Evolutionary conservation across 2,888 invertebrate species (phyloP).

Genomic region (Melanophora roralis): DNA sequence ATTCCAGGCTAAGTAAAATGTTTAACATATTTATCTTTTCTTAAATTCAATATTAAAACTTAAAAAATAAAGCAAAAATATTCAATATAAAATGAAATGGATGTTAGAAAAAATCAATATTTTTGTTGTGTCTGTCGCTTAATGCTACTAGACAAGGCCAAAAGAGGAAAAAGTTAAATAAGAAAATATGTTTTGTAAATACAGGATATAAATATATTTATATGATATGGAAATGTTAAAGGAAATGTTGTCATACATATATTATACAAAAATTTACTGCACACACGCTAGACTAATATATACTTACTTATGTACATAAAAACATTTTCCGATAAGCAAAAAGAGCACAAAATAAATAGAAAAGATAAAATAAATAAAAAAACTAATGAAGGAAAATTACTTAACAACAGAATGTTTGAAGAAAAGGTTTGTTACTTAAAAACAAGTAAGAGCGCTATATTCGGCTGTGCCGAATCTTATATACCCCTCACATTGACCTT

Average conservation of each 20-base stretch:
- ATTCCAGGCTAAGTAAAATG: too few species aligned
- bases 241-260: constrained; percentile 56
- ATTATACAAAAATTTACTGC: constrained; percentile 28
- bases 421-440: too few species aligned
- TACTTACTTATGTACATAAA: too few species aligned
- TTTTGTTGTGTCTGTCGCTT: background rate
- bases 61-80: constrained; percentile 1
- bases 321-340: too few species aligned
- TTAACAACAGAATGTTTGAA: too few species aligned
- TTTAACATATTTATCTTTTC: too few species aligned
- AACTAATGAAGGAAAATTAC: too few species aligned
- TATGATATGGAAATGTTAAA: constrained; percentile 55
- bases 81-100: constrained; percentile 14
- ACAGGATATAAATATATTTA: constrained; percentile 56
- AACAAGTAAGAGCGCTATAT: too few species aligned
- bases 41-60: background rate
- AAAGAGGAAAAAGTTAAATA: background rate
- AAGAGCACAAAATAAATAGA: background rate
- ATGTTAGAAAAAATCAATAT: constrained; percentile 48
- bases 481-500: too few species aligned
- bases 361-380: background rate
- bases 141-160: background rate
- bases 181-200: constrained; percentile 10
- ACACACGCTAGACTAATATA: too few species aligned
- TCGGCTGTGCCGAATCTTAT: too few species aligned